Conservation (phyloP, 2,797 vertebrate genomes). For the Octomys mimax region DNA sequence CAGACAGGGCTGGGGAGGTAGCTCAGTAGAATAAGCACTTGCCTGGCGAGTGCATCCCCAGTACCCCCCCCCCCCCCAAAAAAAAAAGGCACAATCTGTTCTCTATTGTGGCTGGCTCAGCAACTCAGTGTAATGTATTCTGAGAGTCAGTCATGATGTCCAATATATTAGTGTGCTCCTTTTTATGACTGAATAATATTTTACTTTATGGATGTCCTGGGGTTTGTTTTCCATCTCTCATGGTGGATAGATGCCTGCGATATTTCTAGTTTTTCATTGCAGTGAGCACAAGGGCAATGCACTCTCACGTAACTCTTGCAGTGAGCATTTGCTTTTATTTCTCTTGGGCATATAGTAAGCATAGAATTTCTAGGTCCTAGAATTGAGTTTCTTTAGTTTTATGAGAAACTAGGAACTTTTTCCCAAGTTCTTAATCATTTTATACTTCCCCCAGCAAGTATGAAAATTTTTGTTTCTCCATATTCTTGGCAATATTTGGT, state of each 20-base stretch:
- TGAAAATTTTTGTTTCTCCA: background rate
- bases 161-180: background rate
- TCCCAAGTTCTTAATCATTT: background rate
- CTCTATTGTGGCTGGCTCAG: background rate
- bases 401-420: slow-evolving; percentile 29
- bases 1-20: background rate
- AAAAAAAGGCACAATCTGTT: too few species aligned
- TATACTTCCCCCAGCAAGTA: background rate
- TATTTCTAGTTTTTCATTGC: background rate
- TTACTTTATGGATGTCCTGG: background rate
- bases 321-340: slow-evolving; percentile 50
- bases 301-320: slow-evolving; percentile 5
- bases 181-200: slow-evolving; percentile 19
- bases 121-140: background rate
- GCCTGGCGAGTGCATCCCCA: too few species aligned
- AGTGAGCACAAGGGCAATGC: background rate
- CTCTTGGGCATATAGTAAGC: slow-evolving; percentile 3
- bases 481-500: background rate
- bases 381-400: slow-evolving; percentile 19
- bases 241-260: background rate
- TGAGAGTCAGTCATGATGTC: slow-evolving; percentile 5
- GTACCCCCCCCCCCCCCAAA: too few species aligned
- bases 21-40: too few species aligned
- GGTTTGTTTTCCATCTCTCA: slow-evolving; percentile 45
- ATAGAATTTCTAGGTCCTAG: background rate